Evolutionary conservation across 2,888 invertebrate genomes (phyloP), one percentile per base, ranked within the genome.

Genomic region (Orthosia cruda): DNA sequence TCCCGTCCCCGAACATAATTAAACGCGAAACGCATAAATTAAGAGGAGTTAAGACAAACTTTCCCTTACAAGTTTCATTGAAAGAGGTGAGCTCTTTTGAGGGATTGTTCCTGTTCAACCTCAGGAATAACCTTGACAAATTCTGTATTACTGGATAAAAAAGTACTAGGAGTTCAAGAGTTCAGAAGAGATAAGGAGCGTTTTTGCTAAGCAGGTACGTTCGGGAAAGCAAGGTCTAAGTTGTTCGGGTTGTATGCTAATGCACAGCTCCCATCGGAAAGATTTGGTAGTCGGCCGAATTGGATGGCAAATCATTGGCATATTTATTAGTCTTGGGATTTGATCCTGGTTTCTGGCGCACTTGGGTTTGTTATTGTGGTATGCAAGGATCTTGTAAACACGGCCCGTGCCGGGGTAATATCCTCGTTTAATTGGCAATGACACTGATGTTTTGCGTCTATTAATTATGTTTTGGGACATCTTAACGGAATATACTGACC

Each of bases 21-120:
- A 94, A 94, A 94, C 91, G 90, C 90, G 92, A 90, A 92, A 92
- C 93, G 95, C 94, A 95, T 96, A 95, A 96, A 95, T 95, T 95
- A 95, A 92, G 90, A 89, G 85, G 89, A 93, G 92, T 92, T 92
- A 92, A 89, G 91, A 88, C 90, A 92, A 95, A 95, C 93, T 95
- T 94, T 91, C 89, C 87, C 89, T 88, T 82, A 88, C 90, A 92
- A 92, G 91, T 93, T 93, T 91, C 88, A 91, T 93, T 94, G 89
- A 93, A 94, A 92, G 92, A 92, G 92, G 92, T 93, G 91, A 89
- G 89, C 87, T 91, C 82, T 93, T 94, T 94, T 93, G 92, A 93
- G 87, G 92, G 88, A 93, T 92, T 94, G 92, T 94, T 90, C 91
- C 87, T 86, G 89, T 92, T 92, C 90, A 90, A 90, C 90, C 89